Base-by-base conservation (phyloP, 2,113 vertebrate genomes). In the Lepidiolamprologus cunningtoni region DNA sequence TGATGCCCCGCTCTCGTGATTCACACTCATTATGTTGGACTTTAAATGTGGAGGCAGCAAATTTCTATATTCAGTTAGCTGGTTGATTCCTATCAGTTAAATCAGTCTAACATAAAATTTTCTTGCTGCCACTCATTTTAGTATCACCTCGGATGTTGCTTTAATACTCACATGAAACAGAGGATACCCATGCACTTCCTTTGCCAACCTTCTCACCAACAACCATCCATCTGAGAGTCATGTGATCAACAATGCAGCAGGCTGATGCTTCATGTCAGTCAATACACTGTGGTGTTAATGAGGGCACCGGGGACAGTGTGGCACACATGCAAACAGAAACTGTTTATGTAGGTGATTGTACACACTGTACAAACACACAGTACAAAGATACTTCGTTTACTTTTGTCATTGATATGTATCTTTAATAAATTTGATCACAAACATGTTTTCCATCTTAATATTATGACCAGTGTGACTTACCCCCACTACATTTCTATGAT, bases 241-340 rank as follows among this genome's bases (percentile, higher is more conserved):
- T 57, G 82, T 87, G 86, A 84, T 86, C 42, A 50, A 10, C 84
- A 84, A 61, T 85, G 80, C 23, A 87, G 76, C 47, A 45, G 54
- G 33, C 79, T 84, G 81, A 42, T 66, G 81, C 37, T 86, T 87
- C 61, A 33, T 79, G 8, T 89, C 50, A 86, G 83, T 54, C 66
- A 66, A 66, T 57, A 85, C 31, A 78, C 82, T 33, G 33, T 54
- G 80, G 71, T 87, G 84, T 89, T 90, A 90, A 90, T 91, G 90
- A 90, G 84, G 33, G 79, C 86, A 82, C 53, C 45, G 2, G 73
- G 68, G 63, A 89, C 78, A 42, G 55, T 23, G 80, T 68, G 68
- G 57, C 58, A 83, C 84, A 83, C 17, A 4, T 0, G 63, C 35
- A 54, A 5, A 52, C 53, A 50, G 16, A 79, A 11, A 52, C 68